These are phyloP conservation scores for Scrobipalpa atriplicella DNA, from an alignment of 2,888 invertebrate species.

Conservation along the genomic window DNA sequence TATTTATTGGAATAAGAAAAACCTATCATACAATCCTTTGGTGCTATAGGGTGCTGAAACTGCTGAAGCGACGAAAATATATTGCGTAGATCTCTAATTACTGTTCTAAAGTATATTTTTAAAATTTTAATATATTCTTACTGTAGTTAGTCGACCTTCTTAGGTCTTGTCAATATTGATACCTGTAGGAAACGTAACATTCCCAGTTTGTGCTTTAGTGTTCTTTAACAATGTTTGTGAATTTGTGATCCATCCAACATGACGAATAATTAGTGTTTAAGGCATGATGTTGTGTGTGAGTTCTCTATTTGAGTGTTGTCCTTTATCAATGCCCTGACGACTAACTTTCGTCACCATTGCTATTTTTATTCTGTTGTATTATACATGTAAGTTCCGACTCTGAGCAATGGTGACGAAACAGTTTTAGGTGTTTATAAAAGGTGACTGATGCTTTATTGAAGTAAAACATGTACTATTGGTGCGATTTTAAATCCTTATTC, in stretches of 20 bases:
- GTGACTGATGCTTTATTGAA: conserved; percentile 62
- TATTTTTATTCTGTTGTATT: conserved; percentile 7
- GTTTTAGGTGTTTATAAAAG: conserved; percentile 42
- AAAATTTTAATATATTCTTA: conserved; percentile 68
- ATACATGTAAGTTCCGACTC: neutral
- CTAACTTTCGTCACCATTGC: neutral
- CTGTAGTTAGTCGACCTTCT: conserved; percentile 61
- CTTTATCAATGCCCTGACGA: conserved; percentile 10
- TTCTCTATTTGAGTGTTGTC: conserved; percentile 5
- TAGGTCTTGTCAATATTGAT: conserved; percentile 72
- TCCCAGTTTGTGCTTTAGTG: conserved; percentile 79
- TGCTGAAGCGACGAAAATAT: conserved; percentile 65
- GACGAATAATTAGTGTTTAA: conserved; percentile 54
- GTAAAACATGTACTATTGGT: conserved; percentile 40
- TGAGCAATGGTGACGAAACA: neutral
- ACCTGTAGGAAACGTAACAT: conserved; percentile 80
- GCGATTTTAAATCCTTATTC: conserved; percentile 31
- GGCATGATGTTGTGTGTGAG: conserved; percentile 74
- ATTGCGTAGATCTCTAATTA: conserved; percentile 68
- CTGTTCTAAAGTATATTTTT: conserved; percentile 63
- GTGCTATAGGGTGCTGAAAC: conserved; percentile 63
- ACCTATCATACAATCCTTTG: conserved; percentile 40
- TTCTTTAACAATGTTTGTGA: conserved; percentile 78
- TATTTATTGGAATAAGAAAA: conserved; percentile 40
- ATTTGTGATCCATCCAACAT: conserved; percentile 79